Percentiles rank a stretch among this genome's conserved stretches.
These are phyloP conservation scores for Megaustenia siamemsis DNA, from an alignment of 2,888 invertebrate genomes.

Conservation along the genomic window DNA sequence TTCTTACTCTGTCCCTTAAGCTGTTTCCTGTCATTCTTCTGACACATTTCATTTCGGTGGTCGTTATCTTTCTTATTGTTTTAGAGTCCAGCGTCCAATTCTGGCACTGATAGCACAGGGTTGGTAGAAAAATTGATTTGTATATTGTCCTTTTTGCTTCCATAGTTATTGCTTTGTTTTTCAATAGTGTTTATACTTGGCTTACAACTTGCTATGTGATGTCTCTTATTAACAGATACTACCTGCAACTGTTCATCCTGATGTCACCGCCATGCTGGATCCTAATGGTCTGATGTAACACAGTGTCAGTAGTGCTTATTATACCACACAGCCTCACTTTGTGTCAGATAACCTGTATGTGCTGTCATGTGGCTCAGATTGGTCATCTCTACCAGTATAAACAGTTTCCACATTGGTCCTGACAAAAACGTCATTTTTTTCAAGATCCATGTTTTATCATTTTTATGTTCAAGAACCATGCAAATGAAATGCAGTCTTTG, in stretches of 20 bases:
- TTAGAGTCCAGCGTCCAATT: too few species aligned
- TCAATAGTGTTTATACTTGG: too few species aligned
- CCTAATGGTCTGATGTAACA: conserved; percentile 58
- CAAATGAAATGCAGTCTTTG: conserved; percentile 14
- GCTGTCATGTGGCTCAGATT: conserved; percentile 28
- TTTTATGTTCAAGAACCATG: conserved; percentile 30
- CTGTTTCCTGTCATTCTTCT: too few species aligned
- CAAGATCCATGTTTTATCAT: not conserved
- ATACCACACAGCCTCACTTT: conserved; percentile 44
- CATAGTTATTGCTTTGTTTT: too few species aligned
- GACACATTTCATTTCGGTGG: too few species aligned
- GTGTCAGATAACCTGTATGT: conserved; percentile 29
- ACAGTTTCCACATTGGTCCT: not conserved
- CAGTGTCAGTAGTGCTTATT: conserved; percentile 18
- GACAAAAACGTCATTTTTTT: not conserved
- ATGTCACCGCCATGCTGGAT: conserved; percentile 57
- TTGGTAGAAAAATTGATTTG: too few species aligned
- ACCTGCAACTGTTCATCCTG: conserved; percentile 50
- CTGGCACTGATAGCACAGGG: too few species aligned
- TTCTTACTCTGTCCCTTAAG: too few species aligned
- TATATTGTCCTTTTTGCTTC: too few species aligned
- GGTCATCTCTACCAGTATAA: conserved; percentile 9
- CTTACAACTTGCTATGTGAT: conserved; percentile 47
- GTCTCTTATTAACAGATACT: conserved; percentile 58
- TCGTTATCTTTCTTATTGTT: too few species aligned